A percentile compares a stretch with the other conserved stretches of the same genome.
phyloP scores from a whole-genome alignment of 2,113 vertebrate genomes.

The Bos indicus region DNA sequence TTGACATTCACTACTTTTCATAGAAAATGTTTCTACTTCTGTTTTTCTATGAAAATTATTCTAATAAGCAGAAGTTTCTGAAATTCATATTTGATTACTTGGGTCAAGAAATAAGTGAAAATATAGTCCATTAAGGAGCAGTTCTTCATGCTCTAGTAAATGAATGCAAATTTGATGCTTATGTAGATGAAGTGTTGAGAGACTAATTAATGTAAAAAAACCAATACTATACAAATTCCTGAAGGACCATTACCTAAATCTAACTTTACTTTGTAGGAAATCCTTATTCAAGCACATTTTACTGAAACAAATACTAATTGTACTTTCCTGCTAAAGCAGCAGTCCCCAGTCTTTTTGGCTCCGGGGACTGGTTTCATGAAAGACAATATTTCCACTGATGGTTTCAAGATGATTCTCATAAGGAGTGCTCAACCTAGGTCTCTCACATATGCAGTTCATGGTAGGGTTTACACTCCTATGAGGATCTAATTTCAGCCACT shows the following conservation, averaged over 20 bases:
- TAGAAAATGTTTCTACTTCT: slow-evolving; percentile 15
- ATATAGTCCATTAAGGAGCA: not conserved
- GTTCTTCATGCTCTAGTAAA: slow-evolving; percentile 45
- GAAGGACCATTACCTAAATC: slow-evolving; percentile 49
- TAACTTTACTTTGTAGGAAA: slow-evolving; percentile 61
- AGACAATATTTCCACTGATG: not conserved
- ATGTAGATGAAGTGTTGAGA: slow-evolving; percentile 29
- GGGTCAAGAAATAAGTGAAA: slow-evolving; percentile 55
- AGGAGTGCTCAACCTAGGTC: not conserved
- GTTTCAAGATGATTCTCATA: not conserved
- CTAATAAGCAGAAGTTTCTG: slow-evolving; percentile 32
- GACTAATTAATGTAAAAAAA: slow-evolving; percentile 65
- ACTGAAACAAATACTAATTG: slow-evolving; percentile 60
- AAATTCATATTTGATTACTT: slow-evolving; percentile 44
- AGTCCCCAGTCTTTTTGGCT: not conserved
- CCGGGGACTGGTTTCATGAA: not conserved
- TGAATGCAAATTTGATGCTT: slow-evolving; percentile 48
- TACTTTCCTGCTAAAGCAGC: not conserved
- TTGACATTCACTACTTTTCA: not conserved
- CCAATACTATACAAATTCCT: slow-evolving; percentile 55
- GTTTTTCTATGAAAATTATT: slow-evolving; percentile 32
- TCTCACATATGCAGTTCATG: rapidly evolving
- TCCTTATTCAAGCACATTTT: slow-evolving; percentile 50
- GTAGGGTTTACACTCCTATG: not conserved
- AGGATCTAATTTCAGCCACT: not conserved